phyloP scores from a whole-genome alignment of 2,113 vertebrate genomes.

The Mirounga angustirostris region DNA sequence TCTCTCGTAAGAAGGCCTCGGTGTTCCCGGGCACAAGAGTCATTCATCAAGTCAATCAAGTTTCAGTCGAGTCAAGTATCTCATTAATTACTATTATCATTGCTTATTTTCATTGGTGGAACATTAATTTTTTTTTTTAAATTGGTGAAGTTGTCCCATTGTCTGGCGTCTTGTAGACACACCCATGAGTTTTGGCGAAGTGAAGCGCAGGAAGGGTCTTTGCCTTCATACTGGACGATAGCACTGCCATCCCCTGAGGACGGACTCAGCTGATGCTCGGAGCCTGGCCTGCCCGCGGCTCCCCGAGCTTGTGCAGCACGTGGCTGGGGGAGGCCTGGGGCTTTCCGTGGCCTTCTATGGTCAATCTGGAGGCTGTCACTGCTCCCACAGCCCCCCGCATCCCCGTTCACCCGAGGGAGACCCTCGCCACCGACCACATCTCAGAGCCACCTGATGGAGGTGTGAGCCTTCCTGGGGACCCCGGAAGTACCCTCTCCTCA shows the following conservation, averaged over 20 bases:
- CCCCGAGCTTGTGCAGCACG: rapidly evolving
- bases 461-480: neutral
- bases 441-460: rapidly evolving
- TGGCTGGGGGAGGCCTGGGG: too few species aligned
- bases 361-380: neutral
- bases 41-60: neutral
- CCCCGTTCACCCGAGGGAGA: neutral
- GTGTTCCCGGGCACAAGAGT: neutral
- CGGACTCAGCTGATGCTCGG: rapidly evolving
- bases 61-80: rapidly evolving
- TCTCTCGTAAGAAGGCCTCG: rapidly evolving
- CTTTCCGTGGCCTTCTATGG: rapidly evolving
- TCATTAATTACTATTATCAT: neutral
- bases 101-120: neutral
- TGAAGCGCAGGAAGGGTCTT: rapidly evolving
- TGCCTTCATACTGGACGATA: rapidly evolving
- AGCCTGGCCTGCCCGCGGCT: rapidly evolving
- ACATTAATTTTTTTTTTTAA: too few species aligned
- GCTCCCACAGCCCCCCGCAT: rapidly evolving
- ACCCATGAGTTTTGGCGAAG: rapidly evolving
- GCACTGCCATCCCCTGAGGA: rapidly evolving
- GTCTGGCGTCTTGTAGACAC: too few species aligned
- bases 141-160: neutral
- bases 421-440: rapidly evolving
- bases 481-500: neutral